Evolutionary conservation across 2,888 invertebrate species (phyloP).

Genomic region (Desoria tigrina): DNA sequence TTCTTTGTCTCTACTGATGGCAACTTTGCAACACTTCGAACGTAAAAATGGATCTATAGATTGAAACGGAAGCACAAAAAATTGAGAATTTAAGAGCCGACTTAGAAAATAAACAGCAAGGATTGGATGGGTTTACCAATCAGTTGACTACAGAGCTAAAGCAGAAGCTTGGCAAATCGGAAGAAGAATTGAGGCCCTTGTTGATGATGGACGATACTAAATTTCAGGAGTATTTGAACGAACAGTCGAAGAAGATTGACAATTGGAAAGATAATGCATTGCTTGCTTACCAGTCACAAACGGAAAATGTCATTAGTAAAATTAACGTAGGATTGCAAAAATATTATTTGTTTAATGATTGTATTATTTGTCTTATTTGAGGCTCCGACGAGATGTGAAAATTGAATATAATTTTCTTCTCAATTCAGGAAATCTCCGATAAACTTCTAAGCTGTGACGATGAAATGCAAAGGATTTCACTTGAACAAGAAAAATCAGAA

Average conservation of each 20-base stretch:
- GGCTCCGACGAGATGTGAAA: no score
- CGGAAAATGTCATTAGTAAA: no score
- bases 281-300: no score
- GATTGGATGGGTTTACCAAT: conserved; percentile 30
- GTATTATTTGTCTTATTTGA: no score
- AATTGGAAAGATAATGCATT: conserved; percentile 42
- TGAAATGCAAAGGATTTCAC: conserved; percentile 24
- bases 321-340: no score
- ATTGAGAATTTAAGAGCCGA: conserved; percentile 44
- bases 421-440: conserved; percentile 43
- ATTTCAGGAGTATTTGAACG: conserved; percentile 43
- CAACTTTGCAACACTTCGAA: no score
- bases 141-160: conserved; percentile 37
- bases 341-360: no score
- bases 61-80: conserved; percentile 50
- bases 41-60: no score
- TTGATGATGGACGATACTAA: conserved; percentile 43
- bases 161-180: conserved; percentile 42
- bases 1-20: no score
- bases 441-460: conserved; percentile 36
- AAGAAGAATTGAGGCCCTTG: conserved; percentile 41
- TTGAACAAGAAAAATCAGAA: conserved; percentile 38
- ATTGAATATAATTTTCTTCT: no score
- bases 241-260: conserved; percentile 44
- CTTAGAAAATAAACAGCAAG: conserved; percentile 44